phyloP scores from a whole-genome alignment of 2,888 invertebrate genomes.

The Notocelia uddmanniana region DNA sequence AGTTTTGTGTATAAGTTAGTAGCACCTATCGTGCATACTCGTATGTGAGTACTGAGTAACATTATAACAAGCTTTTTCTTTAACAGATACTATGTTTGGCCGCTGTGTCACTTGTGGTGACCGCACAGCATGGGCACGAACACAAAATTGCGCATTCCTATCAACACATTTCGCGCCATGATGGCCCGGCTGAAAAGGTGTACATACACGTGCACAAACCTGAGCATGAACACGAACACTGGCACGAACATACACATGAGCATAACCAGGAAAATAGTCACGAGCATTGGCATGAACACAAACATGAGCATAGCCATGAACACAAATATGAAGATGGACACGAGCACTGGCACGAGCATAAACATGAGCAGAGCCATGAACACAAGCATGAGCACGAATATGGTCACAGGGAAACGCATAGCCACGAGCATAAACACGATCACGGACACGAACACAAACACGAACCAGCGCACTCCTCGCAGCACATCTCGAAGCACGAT shows the following conservation, averaged over 20 bases:
- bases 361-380: slow-evolving; percentile 12
- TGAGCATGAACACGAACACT: slow-evolving; percentile 50
- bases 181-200: slow-evolving; percentile 42
- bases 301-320: slow-evolving; percentile 57
- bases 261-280: slow-evolving; percentile 10
- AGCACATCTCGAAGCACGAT: no score
- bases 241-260: slow-evolving; percentile 7
- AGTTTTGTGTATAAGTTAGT: no score
- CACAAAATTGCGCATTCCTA: slow-evolving; percentile 46
- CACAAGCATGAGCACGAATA: slow-evolving; percentile 20
- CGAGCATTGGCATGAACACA: slow-evolving; percentile 23
- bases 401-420: neutral
- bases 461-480: no score
- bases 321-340: slow-evolving; percentile 14
- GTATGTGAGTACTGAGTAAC: no score
- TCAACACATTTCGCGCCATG: slow-evolving; percentile 48
- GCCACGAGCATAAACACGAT: slow-evolving; percentile 29
- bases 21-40: no score
- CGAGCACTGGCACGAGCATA: slow-evolving; percentile 3
- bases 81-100: slow-evolving; percentile 49
- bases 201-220: slow-evolving; percentile 52
- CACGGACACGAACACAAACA: no score
- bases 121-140: slow-evolving; percentile 47
- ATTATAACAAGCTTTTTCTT: no score
- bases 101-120: slow-evolving; percentile 45